Conservation (phyloP, 2,113 vertebrate genomes). For the Sakesphorus luctuosus region DNA sequence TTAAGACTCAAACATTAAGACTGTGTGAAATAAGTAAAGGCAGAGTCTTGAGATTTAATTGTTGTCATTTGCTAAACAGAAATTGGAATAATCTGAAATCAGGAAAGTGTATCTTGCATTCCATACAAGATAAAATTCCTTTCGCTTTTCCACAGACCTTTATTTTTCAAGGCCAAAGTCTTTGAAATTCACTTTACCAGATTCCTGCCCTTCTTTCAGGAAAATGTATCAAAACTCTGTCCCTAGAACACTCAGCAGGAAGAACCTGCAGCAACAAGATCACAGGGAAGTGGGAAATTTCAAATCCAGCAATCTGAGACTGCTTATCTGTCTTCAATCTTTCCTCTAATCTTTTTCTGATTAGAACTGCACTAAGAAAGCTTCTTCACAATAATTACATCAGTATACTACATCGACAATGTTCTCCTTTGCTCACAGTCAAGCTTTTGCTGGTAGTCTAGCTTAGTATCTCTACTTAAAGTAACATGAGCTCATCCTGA, state of each 20-base stretch:
- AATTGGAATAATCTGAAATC: constrained; percentile 2
- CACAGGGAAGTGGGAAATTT: not conserved
- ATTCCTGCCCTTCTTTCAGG: constrained; percentile 27
- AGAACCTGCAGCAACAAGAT: not conserved
- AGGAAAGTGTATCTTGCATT: constrained; percentile 4
- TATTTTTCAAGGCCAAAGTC: not conserved
- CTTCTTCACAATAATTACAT: not conserved
- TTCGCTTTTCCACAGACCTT: constrained; percentile 23
- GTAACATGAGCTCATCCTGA: not conserved
- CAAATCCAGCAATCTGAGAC: not conserved
- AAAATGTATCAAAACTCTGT: constrained; percentile 11
- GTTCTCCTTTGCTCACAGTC: not conserved
- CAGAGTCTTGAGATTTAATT: not conserved
- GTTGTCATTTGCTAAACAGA: not conserved
- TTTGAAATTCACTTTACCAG: constrained; percentile 43
- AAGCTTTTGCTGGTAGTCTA: not conserved
- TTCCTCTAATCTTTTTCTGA: not conserved
- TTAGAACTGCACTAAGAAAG: not conserved
- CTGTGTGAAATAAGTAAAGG: not conserved
- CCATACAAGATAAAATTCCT: constrained; percentile 4
- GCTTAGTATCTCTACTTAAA: not conserved
- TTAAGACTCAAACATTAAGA: not conserved
- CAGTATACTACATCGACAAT: fast-evolving
- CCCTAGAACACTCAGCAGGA: not conserved
- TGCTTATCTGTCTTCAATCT: not conserved